phyloP scores from a whole-genome alignment of 2,797 vertebrate species.

The Pagetopsis macropterus region DNA sequence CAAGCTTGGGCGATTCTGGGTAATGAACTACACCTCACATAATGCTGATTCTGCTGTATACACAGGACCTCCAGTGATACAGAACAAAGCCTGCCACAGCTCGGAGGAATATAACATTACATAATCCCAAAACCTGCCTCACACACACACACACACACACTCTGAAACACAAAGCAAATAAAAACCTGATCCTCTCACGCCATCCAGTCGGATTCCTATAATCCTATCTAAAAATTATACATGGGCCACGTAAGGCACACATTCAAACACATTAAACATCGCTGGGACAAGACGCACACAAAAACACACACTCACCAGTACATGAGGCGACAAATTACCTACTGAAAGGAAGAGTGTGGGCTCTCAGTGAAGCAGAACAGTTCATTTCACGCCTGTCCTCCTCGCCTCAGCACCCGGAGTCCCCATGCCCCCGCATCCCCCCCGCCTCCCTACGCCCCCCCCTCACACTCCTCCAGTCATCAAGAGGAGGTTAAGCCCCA shows the following conservation, averaged over 20 bases:
- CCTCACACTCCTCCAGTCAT: constrained; percentile 57
- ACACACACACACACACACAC: constrained; percentile 24
- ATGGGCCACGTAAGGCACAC: constrained; percentile 18
- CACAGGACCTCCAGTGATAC: constrained; percentile 74
- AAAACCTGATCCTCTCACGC: constrained; percentile 41
- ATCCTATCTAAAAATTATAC: constrained; percentile 66
- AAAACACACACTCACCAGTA: constrained; percentile 68
- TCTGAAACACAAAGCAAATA: constrained; percentile 18
- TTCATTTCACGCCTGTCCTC: constrained; percentile 89
- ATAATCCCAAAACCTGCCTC: constrained; percentile 64
- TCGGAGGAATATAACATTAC: constrained; percentile 69
- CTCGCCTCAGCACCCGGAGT: constrained; percentile 70
- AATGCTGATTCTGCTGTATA: constrained; percentile 83
- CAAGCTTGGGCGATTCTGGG: constrained; percentile 79
- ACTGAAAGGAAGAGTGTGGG: constrained; percentile 81
- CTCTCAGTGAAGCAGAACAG: constrained; percentile 84
- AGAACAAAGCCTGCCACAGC: constrained; percentile 70
- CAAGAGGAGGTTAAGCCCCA: constrained; percentile 69
- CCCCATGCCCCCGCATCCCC: constrained; percentile 21
- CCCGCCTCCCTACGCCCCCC: background rate
- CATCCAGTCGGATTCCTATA: constrained; percentile 40
- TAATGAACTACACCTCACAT: constrained; percentile 86
- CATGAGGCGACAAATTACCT: constrained; percentile 84
- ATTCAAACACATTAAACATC: constrained; percentile 44
- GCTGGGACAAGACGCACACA: constrained; percentile 39